A percentile compares a stretch with the other conserved stretches of the same genome.
Evolutionary conservation across 2,797 vertebrate genomes (phyloP).

Genomic region (Pseudochromis fuscus): DNA sequence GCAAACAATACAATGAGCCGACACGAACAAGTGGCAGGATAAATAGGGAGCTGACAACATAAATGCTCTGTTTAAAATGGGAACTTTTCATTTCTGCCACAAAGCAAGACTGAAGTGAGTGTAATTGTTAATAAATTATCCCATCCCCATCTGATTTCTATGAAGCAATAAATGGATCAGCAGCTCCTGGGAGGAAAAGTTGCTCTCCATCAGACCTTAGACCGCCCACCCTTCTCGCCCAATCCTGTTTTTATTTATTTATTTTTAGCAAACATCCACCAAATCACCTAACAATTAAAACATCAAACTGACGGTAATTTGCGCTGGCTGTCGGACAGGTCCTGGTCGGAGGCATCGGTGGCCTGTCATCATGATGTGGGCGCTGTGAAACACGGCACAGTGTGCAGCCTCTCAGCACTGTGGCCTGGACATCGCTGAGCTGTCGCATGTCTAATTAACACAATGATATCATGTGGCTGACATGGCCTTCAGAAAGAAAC

Average conservation of each 20-base stretch:
- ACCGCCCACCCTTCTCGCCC: neutral
- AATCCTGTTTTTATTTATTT: slow-evolving; percentile 1
- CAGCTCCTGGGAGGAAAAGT: too few relatives aligned
- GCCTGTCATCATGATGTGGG: slow-evolving; percentile 48
- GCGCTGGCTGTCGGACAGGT: slow-evolving; percentile 45
- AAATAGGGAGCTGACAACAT: too few relatives aligned
- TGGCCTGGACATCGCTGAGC: slow-evolving; percentile 20
- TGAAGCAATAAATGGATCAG: too few relatives aligned
- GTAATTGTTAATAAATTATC: too few relatives aligned
- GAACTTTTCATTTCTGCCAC: too few relatives aligned
- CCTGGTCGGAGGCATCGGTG: slow-evolving; percentile 43
- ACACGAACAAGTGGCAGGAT: too few relatives aligned
- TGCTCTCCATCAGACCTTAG: too few relatives aligned
- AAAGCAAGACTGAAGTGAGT: too few relatives aligned
- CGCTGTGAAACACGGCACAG: slow-evolving; percentile 32
- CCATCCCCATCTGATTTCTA: too few relatives aligned
- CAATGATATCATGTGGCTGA: slow-evolving; percentile 55
- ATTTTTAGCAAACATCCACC: neutral
- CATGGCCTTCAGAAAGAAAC: slow-evolving; percentile 32
- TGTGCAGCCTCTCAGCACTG: slow-evolving; percentile 38
- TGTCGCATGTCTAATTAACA: slow-evolving; percentile 56
- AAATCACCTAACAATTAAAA: slow-evolving; percentile 19
- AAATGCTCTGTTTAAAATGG: too few relatives aligned
- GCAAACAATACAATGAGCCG: too few relatives aligned
- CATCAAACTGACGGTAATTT: slow-evolving; percentile 37